Conservation (phyloP, 1,140 invertebrate genomes). For the Gryllus bimaculatus region DNA sequence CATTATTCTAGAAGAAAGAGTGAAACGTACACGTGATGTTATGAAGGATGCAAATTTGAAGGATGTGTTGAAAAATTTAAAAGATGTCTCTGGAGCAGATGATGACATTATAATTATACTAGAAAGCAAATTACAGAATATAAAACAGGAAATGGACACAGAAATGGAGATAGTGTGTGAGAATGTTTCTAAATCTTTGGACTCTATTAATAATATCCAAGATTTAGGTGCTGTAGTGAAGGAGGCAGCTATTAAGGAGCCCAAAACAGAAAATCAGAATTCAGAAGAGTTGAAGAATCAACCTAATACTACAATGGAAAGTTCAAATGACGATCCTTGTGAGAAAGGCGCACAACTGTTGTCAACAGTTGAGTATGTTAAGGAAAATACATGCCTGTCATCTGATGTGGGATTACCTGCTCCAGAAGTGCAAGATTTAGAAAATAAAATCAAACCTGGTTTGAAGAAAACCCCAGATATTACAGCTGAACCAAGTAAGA, state of each 20-base stretch:
- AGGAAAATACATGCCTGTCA: background rate
- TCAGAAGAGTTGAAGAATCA: background rate
- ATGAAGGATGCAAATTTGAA: background rate
- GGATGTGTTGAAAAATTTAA: background rate
- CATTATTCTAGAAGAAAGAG: background rate
- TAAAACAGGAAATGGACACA: background rate
- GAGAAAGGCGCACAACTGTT: background rate
- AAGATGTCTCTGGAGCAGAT: background rate
- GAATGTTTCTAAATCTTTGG: too few relatives aligned
- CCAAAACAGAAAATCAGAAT: background rate
- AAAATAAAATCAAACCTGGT: too few relatives aligned
- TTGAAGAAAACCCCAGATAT: too few relatives aligned
- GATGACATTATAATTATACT: background rate
- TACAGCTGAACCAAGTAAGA: too few relatives aligned
- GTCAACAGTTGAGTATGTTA: background rate
- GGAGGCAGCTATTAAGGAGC: background rate
- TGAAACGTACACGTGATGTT: background rate
- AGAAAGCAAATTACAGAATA: background rate
- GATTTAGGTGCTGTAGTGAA: background rate
- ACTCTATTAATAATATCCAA: background rate
- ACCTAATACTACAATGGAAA: background rate
- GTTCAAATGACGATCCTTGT: background rate
- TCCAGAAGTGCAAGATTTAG: background rate
- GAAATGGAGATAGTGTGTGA: background rate
- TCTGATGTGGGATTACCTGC: background rate